phyloP scores from a whole-genome alignment of 2,113 vertebrate genomes.

The Catharus minimus region DNA sequence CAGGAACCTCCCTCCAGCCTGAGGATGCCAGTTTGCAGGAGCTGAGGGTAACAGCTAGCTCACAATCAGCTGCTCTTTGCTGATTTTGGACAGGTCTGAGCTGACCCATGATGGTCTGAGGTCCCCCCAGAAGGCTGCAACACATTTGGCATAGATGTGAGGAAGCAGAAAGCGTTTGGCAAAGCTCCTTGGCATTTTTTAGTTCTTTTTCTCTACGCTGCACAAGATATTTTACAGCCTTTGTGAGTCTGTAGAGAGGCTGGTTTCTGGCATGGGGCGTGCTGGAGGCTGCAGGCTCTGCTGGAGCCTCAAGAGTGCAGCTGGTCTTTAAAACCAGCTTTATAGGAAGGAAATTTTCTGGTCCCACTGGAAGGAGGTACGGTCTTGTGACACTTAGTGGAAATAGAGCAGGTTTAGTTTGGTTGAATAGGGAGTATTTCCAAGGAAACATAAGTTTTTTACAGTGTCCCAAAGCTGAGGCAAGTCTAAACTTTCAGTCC shows the following conservation, averaged over 20 bases:
- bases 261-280: constrained; percentile 72
- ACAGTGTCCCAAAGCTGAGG: constrained; percentile 19
- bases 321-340: constrained; percentile 73
- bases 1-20: background rate
- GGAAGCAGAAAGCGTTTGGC: background rate
- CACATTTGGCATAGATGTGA: constrained; percentile 51
- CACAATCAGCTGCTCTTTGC: background rate
- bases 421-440: constrained; percentile 15
- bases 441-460: constrained; percentile 32
- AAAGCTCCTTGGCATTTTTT: background rate
- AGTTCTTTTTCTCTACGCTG: background rate
- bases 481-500: constrained; percentile 32
- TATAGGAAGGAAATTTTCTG: constrained; percentile 57
- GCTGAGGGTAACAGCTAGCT: background rate
- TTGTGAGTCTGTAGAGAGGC: constrained; percentile 70
- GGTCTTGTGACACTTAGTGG: constrained; percentile 47
- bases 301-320: constrained; percentile 66
- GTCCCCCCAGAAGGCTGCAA: constrained; percentile 21
- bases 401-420: constrained; percentile 54
- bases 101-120: background rate
- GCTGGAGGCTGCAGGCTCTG: constrained; percentile 66
- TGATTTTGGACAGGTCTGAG: background rate
- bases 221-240: constrained; percentile 77
- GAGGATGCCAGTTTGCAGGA: background rate
- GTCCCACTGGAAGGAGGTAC: constrained; percentile 20